A percentile compares a stretch with the other conserved stretches of the same genome.
These are phyloP conservation scores for Eupithecia inturbata DNA, from an alignment of 2,888 invertebrate species.

Conservation along the genomic window DNA sequence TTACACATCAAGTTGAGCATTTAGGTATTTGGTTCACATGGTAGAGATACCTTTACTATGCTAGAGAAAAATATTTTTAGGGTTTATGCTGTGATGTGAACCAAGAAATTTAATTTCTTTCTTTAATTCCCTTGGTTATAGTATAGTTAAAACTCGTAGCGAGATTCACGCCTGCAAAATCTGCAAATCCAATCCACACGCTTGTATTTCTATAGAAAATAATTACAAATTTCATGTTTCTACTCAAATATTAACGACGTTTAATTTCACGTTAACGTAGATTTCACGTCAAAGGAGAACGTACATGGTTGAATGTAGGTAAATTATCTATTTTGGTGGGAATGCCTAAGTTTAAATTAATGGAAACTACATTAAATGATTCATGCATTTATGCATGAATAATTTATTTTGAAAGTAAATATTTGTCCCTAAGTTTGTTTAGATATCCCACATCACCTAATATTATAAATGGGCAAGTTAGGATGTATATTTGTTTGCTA, in stretches of 20 bases:
- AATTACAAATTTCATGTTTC: neutral
- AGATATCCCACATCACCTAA: too few relatives aligned
- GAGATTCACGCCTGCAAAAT: neutral
- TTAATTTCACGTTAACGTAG: neutral
- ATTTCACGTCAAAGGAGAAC: neutral
- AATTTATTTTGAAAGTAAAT: neutral
- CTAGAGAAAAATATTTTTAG: too few relatives aligned
- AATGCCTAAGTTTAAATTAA: constrained; percentile 1
- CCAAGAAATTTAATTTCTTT: too few relatives aligned
- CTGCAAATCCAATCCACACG: neutral
- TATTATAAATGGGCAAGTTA: too few relatives aligned
- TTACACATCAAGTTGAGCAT: too few relatives aligned
- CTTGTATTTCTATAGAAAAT: neutral
- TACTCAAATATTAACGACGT: neutral
- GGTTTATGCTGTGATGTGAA: too few relatives aligned
- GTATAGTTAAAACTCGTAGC: neutral
- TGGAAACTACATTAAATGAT: constrained; percentile 2
- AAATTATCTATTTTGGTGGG: neutral
- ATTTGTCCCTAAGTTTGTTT: neutral
- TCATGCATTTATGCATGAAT: neutral
- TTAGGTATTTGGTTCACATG: too few relatives aligned
- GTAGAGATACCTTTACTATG: too few relatives aligned
- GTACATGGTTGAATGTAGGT: neutral
- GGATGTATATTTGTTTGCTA: too few relatives aligned
- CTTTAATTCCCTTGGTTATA: too few relatives aligned